A percentile compares a stretch with the other conserved stretches of the same genome.
phyloP scores from a whole-genome alignment of 1,140 invertebrate species.

The Drosophila repleta region DNA sequence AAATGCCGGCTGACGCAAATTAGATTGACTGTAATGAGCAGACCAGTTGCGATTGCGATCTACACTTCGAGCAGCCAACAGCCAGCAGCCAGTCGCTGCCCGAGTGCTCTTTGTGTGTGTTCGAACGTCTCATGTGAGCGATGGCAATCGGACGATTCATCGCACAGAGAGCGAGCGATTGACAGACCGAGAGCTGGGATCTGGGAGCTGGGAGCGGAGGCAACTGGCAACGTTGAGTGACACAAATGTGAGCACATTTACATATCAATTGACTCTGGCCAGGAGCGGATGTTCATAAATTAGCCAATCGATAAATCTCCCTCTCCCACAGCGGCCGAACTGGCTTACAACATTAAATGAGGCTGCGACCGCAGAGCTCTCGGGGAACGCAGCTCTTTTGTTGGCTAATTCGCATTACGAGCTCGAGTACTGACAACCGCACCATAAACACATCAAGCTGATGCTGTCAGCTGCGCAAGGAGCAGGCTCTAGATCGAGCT shows the following conservation, averaged over 20 bases:
- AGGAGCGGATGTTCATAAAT: slow-evolving; percentile 83
- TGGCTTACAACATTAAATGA: slow-evolving; percentile 70
- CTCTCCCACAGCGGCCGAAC: slow-evolving; percentile 41
- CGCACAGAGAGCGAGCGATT: slow-evolving; percentile 48
- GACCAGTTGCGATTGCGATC: slow-evolving; percentile 59
- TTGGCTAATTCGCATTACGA: slow-evolving; percentile 63
- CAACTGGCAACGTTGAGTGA: slow-evolving; percentile 56
- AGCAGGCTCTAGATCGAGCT: not conserved
- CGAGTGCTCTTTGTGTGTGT: slow-evolving; percentile 56
- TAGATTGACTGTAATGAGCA: slow-evolving; percentile 81
- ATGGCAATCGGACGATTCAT: slow-evolving; percentile 77
- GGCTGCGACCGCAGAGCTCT: not conserved
- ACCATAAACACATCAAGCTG: slow-evolving; percentile 76
- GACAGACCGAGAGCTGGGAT: slow-evolving; percentile 18
- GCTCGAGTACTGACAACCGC: slow-evolving; percentile 22
- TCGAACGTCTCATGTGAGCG: slow-evolving; percentile 72
- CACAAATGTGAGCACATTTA: slow-evolving; percentile 82
- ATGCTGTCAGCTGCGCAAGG: slow-evolving; percentile 52
- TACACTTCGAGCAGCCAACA: slow-evolving; percentile 7
- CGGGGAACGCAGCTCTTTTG: slow-evolving; percentile 16
- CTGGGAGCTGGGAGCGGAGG: slow-evolving; percentile 2
- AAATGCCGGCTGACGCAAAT: slow-evolving; percentile 53
- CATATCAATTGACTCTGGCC: slow-evolving; percentile 68
- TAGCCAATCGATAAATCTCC: slow-evolving; percentile 83
- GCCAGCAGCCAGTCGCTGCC: not conserved